Evolutionary conservation across 2,888 invertebrate genomes (phyloP).

Genomic region (Coremacera marginata): DNA sequence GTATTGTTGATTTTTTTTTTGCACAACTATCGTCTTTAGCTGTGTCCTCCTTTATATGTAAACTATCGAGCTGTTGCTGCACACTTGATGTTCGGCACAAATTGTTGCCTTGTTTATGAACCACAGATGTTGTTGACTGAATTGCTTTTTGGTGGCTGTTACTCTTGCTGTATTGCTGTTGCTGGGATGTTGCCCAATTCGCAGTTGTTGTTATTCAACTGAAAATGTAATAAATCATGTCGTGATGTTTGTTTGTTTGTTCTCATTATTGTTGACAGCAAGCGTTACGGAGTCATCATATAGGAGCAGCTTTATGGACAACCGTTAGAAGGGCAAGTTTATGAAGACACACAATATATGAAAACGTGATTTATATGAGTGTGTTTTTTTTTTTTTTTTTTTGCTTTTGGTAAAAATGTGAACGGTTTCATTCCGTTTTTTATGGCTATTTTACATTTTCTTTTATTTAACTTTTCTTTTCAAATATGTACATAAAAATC

Average conservation of each 20-base stretch:
- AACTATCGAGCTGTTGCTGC: background rate
- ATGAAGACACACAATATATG: too few relatives aligned
- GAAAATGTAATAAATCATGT: background rate
- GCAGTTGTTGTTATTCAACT: background rate
- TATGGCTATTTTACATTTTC: too few relatives aligned
- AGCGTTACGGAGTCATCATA: background rate
- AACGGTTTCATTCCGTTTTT: too few relatives aligned
- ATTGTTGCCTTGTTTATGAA: conserved; percentile 4
- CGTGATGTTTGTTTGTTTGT: background rate
- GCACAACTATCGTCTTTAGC: background rate
- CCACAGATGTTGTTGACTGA: conserved; percentile 11
- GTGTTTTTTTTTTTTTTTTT: too few relatives aligned
- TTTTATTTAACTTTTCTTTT: too few relatives aligned
- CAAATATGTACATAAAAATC: too few relatives aligned
- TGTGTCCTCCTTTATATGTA: background rate
- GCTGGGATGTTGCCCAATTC: too few relatives aligned
- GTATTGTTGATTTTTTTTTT: background rate
- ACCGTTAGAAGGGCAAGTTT: too few relatives aligned
- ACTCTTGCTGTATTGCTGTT: background rate
- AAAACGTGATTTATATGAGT: too few relatives aligned
- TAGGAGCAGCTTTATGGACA: background rate
- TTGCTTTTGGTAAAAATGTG: too few relatives aligned
- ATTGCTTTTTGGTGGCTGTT: background rate
- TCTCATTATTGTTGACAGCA: background rate
- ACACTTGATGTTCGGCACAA: background rate